Base-by-base conservation (phyloP, 2,797 vertebrate species). In the Leptodactylus fallax region DNA sequence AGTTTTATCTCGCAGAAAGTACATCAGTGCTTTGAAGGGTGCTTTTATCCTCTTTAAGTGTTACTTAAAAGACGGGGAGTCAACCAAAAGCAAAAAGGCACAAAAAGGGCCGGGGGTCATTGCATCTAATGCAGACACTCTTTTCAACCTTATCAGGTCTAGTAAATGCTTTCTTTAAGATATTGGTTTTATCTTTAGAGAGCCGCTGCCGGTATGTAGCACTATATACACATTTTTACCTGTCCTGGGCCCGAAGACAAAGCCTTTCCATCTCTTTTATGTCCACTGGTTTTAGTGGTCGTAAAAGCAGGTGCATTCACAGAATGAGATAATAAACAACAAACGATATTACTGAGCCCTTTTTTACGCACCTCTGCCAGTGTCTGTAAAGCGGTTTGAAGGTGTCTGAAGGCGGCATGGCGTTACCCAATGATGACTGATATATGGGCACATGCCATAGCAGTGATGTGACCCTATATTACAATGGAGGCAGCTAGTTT, bases 11-110 rank as follows among this genome's bases (percentile, higher is more conserved):
- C 82, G 82, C 47, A 86, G 74, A 71, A 74, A 85, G 83, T 55
- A 55, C 86, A 87, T 67, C 72, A 72, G 72, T 55, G 53, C 86
- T 85, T 72, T 89, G 83, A 89, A 23, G 0, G 63, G 51, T 55
- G 89, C 83, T 90, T 83, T 90, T 87, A 83, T 86, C 83, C 74
- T 88, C 83, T 85, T 83, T 79, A 88, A 90, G 79, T 83, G 91
- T 78, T 69, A 81, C 19, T 9, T 80, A 53, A 85, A 81, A 85
- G 79, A 82, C 36, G 82, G 13, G 16, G 1, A 81, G 61, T 88
- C 78, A 72, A 81, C 80, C 84, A 69, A 84, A 88, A 89, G 76
- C 81, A 90, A 53, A 87, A 81, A 76, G 77, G 3, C 6, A 0
- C 3, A 7, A 49, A 71, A 23, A 74, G 87, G 16, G 9, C 1